Conservation (phyloP, 92 coral and sea anemone genomes). For the Galaxea fascicularis region DNA sequence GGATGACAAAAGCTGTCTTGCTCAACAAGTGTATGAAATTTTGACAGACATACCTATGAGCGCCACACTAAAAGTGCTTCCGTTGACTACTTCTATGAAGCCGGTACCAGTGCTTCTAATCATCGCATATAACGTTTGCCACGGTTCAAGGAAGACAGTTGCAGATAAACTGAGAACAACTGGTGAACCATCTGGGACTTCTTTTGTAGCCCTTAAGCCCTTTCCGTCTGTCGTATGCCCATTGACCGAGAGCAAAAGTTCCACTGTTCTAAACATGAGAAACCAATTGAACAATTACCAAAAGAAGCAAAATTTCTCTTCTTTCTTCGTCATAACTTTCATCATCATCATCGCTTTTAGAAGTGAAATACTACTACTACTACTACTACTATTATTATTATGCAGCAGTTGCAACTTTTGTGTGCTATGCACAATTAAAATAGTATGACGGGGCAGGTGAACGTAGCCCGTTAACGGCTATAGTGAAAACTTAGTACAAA, state of each 20-base stretch:
- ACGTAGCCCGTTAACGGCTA: no score
- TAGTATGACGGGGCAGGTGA: no score
- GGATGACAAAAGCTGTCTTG: no score
- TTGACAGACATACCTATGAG: slow-evolving; percentile 39
- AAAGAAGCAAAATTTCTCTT: not conserved
- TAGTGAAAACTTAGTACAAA: no score
- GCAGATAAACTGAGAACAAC: slow-evolving; percentile 64
- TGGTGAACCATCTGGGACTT: slow-evolving; percentile 2
- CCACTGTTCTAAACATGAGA: slow-evolving; percentile 34
- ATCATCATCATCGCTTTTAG: not conserved
- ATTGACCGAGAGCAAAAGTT: slow-evolving; percentile 59
- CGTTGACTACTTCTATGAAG: slow-evolving; percentile 31
- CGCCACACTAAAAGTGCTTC: slow-evolving; percentile 53
- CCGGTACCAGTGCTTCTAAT: slow-evolving; percentile 52
- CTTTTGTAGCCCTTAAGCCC: slow-evolving; percentile 44
- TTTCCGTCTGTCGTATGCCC: slow-evolving; percentile 52
- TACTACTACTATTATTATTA: not conserved
- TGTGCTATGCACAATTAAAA: no score
- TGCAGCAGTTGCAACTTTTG: no score
- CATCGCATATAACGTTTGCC: slow-evolving; percentile 73
- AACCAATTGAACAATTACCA: not conserved
- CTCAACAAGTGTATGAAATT: not conserved
- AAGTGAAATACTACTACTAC: no score
- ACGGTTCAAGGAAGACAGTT: slow-evolving; percentile 49
- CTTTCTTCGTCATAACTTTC: not conserved